Evolutionary conservation across 2,888 invertebrate species (phyloP), one percentile per base, ranked within the genome.

Genomic region (Trachelus tabidus): DNA sequence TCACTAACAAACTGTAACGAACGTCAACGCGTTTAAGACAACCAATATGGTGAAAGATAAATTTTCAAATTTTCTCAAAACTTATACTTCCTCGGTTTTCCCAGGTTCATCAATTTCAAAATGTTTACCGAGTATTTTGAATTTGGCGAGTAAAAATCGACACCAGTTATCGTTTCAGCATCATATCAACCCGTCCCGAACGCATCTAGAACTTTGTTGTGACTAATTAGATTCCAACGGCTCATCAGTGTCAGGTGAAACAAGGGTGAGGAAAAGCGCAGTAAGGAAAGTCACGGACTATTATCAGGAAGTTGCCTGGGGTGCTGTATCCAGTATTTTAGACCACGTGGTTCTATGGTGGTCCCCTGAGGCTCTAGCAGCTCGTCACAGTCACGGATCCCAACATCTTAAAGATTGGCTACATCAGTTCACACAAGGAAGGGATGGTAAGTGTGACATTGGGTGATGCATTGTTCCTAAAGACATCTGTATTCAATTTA

Each of bases 281-380:
- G 93, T 94, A 69, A 93, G 93, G 75, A 95, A 94, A 91, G 94
- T 95, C 15, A 92, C 94, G 11, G 94, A 94, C 85, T 95, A 95
- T 88, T 96, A 96, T 87, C 95, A 95, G 85, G 94, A 95, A 88
- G 94, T 95, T 77, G 92, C 96, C 37, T 97, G 97, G 97, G 95
- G 95, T 0, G 95, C 96, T 87, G 95, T 96, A 1, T 97, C 97
- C 1, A 95, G 95, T 80, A 95, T 95, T 86, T 92, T 96, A 75
- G 96, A 97, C 88, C 97, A 97, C 87, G 94, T 96, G 33, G 94
- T 97, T 34, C 92, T 97, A 0, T 97, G 97, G 97, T 97, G 97
- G 96, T 95, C 95, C 1, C 93, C 95, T 15, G 95, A 94, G 81
- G 95, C 96, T 0, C 91, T 96, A 73, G 95, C 95, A 23, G 94